Evolutionary conservation across 2,113 vertebrate species (phyloP).

Genomic region (Chunga burmeisteri): DNA sequence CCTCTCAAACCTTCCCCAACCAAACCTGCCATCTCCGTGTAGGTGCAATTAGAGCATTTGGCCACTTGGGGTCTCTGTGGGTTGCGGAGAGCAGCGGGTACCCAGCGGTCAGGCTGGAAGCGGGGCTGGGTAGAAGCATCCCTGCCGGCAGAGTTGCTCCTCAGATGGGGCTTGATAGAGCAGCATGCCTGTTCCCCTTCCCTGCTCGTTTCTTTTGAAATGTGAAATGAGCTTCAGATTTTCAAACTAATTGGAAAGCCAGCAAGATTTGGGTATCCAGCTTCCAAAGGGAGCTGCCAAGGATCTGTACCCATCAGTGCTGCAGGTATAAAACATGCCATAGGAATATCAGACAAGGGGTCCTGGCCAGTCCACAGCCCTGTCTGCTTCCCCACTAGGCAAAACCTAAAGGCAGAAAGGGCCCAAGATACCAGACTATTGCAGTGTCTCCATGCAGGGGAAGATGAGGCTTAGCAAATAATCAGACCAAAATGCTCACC

Average conservation of each 20-base stretch:
- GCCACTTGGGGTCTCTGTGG: conserved; percentile 53
- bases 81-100: background rate
- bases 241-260: background rate
- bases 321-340: background rate
- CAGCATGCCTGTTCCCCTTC: background rate
- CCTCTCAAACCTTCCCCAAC: background rate
- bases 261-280: background rate
- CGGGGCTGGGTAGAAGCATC: background rate
- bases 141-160: background rate
- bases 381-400: background rate
- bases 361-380: background rate
- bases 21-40: background rate
- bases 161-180: background rate
- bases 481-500: background rate
- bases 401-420: background rate
- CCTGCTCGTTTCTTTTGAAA: background rate
- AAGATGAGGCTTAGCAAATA: background rate
- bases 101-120: background rate
- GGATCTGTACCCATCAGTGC: background rate
- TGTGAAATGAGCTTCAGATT: background rate
- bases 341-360: accelerated
- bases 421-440: background rate
- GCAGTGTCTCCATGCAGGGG: background rate
- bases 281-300: background rate
- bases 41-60: background rate